phyloP scores from a whole-genome alignment of 2,113 vertebrate species.

The Chlorodrepanis virens region DNA sequence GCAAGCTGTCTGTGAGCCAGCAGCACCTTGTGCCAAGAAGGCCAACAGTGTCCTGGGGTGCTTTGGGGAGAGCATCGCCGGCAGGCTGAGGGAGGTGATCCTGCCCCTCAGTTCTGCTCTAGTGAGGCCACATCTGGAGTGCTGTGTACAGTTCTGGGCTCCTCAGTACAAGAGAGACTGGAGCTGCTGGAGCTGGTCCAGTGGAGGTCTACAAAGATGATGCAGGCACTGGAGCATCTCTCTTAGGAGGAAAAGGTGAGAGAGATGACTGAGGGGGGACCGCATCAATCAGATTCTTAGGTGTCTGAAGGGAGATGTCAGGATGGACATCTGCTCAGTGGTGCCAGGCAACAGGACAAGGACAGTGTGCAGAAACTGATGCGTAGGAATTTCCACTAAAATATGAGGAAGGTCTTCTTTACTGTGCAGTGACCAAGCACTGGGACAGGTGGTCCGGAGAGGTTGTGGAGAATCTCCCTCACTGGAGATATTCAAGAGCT shows the following conservation, averaged over 20 bases:
- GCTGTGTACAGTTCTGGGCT: not conserved
- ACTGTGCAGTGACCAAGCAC: not conserved
- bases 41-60: rapidly evolving
- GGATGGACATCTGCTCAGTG: not conserved
- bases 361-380: not conserved
- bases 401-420: not conserved
- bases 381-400: not conserved
- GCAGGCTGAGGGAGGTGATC: not conserved
- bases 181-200: not conserved
- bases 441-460: not conserved
- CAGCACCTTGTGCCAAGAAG: not conserved
- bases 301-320: not conserved
- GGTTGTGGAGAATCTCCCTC: not conserved
- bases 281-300: not conserved
- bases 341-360: rapidly evolving
- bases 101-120: not conserved
- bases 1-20: not conserved
- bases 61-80: too few relatives aligned
- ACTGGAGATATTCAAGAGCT: not conserved
- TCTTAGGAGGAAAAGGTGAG: not conserved
- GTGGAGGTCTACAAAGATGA: not conserved
- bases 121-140: not conserved
- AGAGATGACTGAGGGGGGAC: not conserved
- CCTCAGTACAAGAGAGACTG: not conserved
- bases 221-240: not conserved